Conservation (phyloP, 2,113 vertebrate species). For the Paramisgurnus dabryanus region DNA sequence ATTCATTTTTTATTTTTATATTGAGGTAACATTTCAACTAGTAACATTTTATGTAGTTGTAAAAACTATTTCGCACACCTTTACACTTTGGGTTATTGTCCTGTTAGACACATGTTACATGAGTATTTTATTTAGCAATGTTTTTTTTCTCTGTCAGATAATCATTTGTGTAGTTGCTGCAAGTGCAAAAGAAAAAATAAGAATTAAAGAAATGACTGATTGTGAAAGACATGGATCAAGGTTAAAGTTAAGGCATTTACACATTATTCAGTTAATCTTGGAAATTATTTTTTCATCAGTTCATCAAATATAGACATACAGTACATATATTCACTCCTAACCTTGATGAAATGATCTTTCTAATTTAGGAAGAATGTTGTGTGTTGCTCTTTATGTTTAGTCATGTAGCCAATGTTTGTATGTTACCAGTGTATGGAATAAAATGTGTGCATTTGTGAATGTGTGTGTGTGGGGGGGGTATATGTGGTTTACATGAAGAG, state of each 20-base stretch:
- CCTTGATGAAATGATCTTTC: constrained; percentile 57
- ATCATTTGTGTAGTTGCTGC: neutral
- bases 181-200: neutral
- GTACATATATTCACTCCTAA: constrained; percentile 44
- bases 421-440: neutral
- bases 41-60: too few relatives aligned
- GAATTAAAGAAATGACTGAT: too few relatives aligned
- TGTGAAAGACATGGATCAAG: neutral
- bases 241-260: neutral
- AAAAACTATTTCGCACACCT: too few relatives aligned
- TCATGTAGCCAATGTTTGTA: neutral
- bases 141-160: neutral
- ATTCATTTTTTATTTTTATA: neutral
- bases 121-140: neutral
- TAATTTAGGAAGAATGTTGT: constrained; percentile 47
- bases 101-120: neutral
- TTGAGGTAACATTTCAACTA: too few relatives aligned
- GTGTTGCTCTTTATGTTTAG: constrained; percentile 31
- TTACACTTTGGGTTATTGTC: too few relatives aligned
- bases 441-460: constrained; percentile 10
- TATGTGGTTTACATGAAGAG: too few relatives aligned
- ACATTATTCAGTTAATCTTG: neutral
- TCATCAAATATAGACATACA: constrained; percentile 29
- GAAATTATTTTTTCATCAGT: neutral
- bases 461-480: neutral